These are phyloP conservation scores for Lordiphosa andalusiaca DNA, from an alignment of 2,888 invertebrate genomes.

Conservation along the genomic window DNA sequence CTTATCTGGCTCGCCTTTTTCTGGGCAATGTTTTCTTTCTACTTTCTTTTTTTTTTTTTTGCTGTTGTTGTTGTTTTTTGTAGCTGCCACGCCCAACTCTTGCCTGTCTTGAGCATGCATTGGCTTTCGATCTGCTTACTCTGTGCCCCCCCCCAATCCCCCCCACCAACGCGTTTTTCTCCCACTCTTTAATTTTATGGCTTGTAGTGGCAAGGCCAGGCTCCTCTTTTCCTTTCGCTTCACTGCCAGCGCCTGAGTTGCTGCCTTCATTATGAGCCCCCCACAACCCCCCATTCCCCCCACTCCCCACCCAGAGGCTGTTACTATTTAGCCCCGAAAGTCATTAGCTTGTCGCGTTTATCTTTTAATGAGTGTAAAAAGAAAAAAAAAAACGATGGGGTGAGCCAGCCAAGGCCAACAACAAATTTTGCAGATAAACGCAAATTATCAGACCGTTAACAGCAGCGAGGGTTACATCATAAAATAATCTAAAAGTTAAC, in stretches of 20 bases:
- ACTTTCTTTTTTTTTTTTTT: background rate
- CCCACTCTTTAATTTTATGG: conserved; percentile 52
- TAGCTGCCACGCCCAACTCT: conserved; percentile 25
- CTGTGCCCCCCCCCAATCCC: conserved; percentile 12
- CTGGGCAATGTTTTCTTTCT: conserved; percentile 37
- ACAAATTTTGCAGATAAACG: conserved; percentile 23
- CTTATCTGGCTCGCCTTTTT: conserved; percentile 58
- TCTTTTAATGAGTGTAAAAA: conserved; percentile 73
- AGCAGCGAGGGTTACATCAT: conserved; percentile 5
- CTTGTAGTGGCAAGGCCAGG: conserved; percentile 48
- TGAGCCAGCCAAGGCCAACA: conserved; percentile 17
- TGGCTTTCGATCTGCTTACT: conserved; percentile 16
- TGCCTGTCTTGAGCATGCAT: conserved; percentile 39
- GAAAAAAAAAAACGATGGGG: conserved; percentile 18
- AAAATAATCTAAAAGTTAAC: conserved; percentile 16
- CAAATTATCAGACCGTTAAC: conserved; percentile 56
- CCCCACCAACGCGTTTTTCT: conserved; percentile 1
- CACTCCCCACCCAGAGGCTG: conserved; percentile 2
- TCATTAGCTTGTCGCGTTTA: conserved; percentile 73
- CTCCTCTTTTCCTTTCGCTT: conserved; percentile 61
- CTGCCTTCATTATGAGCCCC: conserved; percentile 42
- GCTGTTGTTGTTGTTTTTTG: background rate
- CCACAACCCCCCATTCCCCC: conserved; percentile 9
- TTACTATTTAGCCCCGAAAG: conserved; percentile 59
- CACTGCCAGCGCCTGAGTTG: conserved; percentile 48